Percentiles rank a stretch among this genome's conserved stretches.
phyloP scores from a whole-genome alignment of 2,888 invertebrate genomes.

The Lottia scabra region DNA sequence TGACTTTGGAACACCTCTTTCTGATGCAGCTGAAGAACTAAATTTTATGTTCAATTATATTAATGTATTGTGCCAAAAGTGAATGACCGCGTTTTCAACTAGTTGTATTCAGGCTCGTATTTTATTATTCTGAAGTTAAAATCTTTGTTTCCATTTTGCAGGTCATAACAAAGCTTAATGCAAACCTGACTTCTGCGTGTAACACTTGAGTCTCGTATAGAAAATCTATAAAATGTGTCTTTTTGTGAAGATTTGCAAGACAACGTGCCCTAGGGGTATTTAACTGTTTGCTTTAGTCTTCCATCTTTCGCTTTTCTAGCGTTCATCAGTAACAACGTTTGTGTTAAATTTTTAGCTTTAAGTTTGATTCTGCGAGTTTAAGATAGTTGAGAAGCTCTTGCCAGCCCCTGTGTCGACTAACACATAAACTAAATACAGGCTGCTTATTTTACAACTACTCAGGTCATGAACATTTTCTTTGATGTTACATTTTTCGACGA shows the following conservation, averaged over 20 bases:
- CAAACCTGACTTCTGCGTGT: conserved; percentile 29
- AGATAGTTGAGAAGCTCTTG: conserved; percentile 22
- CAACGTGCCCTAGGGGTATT: conserved; percentile 13
- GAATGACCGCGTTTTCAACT: no score
- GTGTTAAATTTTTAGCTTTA: conserved; percentile 24
- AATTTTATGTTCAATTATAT: no score
- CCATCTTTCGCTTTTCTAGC: conserved; percentile 5
- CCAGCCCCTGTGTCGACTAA: conserved; percentile 13
- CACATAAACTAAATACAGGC: conserved; percentile 24
- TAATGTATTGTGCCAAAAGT: no score
- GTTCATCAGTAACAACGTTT: conserved; percentile 18
- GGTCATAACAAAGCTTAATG: conserved; percentile 13
- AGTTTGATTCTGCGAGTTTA: conserved; percentile 18
- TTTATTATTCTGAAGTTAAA: no score
- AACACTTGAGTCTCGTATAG: conserved; percentile 10
- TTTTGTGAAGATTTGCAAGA: neutral
- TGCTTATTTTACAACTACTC: conserved; percentile 12
- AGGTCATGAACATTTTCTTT: conserved; percentile 21
- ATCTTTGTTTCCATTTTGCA: conserved; percentile 15
- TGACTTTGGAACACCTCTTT: no score
- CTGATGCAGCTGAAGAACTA: no score
- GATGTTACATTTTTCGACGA: conserved; percentile 23
- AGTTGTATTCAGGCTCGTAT: no score
- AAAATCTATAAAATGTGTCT: conserved; percentile 25
- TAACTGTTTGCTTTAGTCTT: conserved; percentile 9